Percentiles rank a stretch among this genome's conserved stretches.
These are phyloP conservation scores for Drosophila recens DNA, from an alignment of 2,888 invertebrate genomes.

Conservation along the genomic window DNA sequence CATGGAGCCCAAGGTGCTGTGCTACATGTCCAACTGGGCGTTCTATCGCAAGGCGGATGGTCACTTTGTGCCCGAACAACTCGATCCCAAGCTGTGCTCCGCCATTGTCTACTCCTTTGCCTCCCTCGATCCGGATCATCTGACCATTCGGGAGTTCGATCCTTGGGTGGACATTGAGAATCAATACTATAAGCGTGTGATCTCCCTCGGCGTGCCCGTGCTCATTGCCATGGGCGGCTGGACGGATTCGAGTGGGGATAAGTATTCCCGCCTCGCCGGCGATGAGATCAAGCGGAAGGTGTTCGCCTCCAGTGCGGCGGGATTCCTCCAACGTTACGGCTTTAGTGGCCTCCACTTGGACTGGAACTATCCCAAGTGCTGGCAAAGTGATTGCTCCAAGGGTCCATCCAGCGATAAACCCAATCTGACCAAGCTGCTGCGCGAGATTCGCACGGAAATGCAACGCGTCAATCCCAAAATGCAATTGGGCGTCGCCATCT, in stretches of 20 bases:
- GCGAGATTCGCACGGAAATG: conserved; percentile 86
- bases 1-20: conserved; percentile 88
- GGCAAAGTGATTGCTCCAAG: conserved; percentile 95
- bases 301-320: conserved; percentile 89
- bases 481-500: conserved; percentile 92
- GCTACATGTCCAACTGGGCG: conserved; percentile 96
- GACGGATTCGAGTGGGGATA: conserved; percentile 96
- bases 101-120: conserved; percentile 96
- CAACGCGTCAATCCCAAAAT: conserved; percentile 86
- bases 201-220: conserved; percentile 88
- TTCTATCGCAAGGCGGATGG: conserved; percentile 93
- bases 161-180: conserved; percentile 95
- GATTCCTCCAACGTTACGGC: conserved; percentile 90
- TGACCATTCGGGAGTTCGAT: conserved; percentile 92
- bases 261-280: conserved; percentile 92
- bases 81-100: conserved; percentile 93
- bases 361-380: conserved; percentile 97
- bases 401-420: conserved; percentile 92
- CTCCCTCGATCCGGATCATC: conserved; percentile 91
- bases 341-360: conserved; percentile 96
- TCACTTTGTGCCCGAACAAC: conserved; percentile 93
- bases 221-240: conserved; percentile 96
- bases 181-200: conserved; percentile 92
- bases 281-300: conserved; percentile 88
- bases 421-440: conserved; percentile 91